These are phyloP conservation scores for Syrista parreyssii DNA, from an alignment of 2,888 invertebrate species.

Conservation along the genomic window DNA sequence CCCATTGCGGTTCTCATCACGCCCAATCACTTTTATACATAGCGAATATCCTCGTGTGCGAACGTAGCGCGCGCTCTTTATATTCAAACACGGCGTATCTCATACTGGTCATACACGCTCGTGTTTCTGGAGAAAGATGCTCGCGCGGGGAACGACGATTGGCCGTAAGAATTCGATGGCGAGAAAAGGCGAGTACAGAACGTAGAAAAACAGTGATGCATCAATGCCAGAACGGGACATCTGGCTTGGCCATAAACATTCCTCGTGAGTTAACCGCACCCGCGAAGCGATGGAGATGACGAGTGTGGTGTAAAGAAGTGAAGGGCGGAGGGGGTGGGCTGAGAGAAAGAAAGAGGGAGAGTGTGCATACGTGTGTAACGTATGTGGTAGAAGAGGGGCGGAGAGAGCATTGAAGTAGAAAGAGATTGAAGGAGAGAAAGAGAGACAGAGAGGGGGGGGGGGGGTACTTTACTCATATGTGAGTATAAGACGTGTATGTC, in stretches of 20 bases:
- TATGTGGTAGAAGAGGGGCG: neutral
- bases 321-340: neutral
- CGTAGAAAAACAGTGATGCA: conserved; percentile 34
- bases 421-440: neutral
- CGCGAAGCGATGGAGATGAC: conserved; percentile 5
- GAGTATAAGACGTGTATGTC: neutral
- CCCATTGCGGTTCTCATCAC: neutral
- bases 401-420: neutral
- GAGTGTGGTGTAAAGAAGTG: conserved; percentile 8
- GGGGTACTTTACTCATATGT: neutral
- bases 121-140: neutral
- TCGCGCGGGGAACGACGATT: neutral
- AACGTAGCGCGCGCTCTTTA: neutral
- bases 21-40: neutral
- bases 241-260: conserved; percentile 37
- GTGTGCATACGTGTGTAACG: neutral
- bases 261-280: conserved; percentile 29
- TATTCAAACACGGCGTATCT: neutral
- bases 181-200: conserved; percentile 15
- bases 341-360: neutral
- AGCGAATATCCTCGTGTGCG: neutral
- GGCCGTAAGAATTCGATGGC: neutral
- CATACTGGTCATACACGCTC: neutral
- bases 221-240: conserved; percentile 41
- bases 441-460: neutral